These are phyloP conservation scores for Drosophila ficusphila DNA, from an alignment of 1,140 invertebrate genomes.

Conservation along the genomic window DNA sequence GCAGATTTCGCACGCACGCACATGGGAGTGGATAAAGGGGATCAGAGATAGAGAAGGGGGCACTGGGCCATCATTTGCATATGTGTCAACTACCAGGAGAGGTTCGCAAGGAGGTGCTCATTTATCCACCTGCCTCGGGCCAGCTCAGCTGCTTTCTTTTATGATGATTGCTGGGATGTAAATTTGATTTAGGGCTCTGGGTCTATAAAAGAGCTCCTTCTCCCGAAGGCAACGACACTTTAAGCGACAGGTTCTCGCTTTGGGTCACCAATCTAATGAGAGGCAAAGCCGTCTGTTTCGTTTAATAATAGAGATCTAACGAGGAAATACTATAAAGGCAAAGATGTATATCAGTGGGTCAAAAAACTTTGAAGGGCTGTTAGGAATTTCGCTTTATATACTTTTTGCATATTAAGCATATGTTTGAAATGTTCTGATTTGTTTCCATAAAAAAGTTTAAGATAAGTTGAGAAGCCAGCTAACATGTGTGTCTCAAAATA, in stretches of 20 bases:
- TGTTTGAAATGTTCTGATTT: neutral
- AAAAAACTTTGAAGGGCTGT: neutral
- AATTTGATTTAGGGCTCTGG: conserved; percentile 44
- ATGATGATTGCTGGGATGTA: conserved; percentile 48
- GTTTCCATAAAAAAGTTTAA: neutral
- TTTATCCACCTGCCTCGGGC: conserved; percentile 28
- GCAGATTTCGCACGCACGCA: conserved; percentile 75
- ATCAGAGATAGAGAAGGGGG: neutral
- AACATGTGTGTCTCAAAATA: too few species aligned
- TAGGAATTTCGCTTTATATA: neutral
- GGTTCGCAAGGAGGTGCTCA: neutral
- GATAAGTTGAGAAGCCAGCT: too few species aligned
- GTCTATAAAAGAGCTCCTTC: conserved; percentile 2
- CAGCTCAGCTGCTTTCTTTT: conserved; percentile 48
- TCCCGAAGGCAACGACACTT: conserved; percentile 26
- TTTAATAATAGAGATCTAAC: conserved; percentile 7
- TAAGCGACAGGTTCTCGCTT: conserved; percentile 11
- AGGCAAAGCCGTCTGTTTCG: conserved; percentile 4
- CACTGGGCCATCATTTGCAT: conserved; percentile 49
- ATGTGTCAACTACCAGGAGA: conserved; percentile 22
- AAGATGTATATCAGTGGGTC: neutral
- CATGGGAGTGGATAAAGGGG: conserved; percentile 26
- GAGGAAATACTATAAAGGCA: neutral
- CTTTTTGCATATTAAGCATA: neutral
- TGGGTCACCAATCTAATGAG: conserved; percentile 11